Evolutionary conservation across 2,113 vertebrate species (phyloP).

Genomic region (Sprattus sprattus): DNA sequence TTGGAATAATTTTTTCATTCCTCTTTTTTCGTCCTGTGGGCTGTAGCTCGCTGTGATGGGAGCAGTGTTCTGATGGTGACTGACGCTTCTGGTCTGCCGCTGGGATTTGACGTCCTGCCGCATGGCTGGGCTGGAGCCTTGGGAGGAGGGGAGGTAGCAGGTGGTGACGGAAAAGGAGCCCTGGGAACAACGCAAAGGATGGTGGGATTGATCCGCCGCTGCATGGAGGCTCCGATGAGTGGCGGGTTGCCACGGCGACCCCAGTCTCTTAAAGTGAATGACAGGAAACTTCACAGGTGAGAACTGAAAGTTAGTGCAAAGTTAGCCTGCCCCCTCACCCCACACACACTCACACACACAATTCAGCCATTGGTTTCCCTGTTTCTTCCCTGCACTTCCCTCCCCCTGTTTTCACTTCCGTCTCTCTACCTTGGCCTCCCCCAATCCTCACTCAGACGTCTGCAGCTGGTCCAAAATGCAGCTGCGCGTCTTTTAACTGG

Average conservation of each 20-base stretch:
- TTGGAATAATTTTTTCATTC: background rate
- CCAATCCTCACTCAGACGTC: too few relatives aligned
- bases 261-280: constrained; percentile 17
- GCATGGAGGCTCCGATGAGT: constrained; percentile 35
- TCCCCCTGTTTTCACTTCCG: too few relatives aligned
- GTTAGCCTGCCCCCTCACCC: background rate
- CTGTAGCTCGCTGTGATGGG: background rate
- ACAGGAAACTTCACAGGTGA: constrained; percentile 42
- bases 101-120: constrained; percentile 35
- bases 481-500: too few relatives aligned
- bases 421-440: too few relatives aligned
- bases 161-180: background rate
- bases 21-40: background rate
- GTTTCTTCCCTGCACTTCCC: background rate
- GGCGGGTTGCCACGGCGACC: constrained; percentile 22
- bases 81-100: constrained; percentile 21
- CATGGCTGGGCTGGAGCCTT: background rate
- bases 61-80: constrained; percentile 33
- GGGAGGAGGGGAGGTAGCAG: background rate
- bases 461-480: too few relatives aligned
- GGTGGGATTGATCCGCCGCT: constrained; percentile 28
- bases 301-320: background rate
- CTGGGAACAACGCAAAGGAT: constrained; percentile 31
- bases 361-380: background rate
- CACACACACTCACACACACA: background rate